Base-by-base conservation (phyloP, 2,797 vertebrate genomes). In the Argya squamiceps region DNA sequence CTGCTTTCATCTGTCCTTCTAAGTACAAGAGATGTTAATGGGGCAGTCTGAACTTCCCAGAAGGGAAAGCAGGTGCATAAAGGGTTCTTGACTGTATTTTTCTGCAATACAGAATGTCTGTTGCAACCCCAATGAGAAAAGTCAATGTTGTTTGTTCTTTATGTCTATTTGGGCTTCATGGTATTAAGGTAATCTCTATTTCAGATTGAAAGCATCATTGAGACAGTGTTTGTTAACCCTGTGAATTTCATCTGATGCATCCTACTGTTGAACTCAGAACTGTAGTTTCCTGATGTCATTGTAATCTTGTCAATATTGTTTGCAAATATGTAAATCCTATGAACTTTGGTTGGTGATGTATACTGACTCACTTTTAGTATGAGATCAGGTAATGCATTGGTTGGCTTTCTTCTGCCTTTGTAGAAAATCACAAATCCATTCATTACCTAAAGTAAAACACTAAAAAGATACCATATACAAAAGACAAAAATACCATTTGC, bases 401-500 rank as follows among this genome's bases (percentile, higher is more conserved):
- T 43, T 53, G 41, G 1, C 10, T 84, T 82, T 80, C 29, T 76
- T 69, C 30, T 73, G n/a, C 22, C 30, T 73, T 46, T 55, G 32
- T 43, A 71, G 34, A 41, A 91, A 82, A 76, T 49, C 87, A 65
- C 22, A 89, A 75, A 89, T 68, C 62, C 44, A 29, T 94, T 95
- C 73, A 94, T 94, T 85, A 97, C 82, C 65, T 82, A 81, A 96
- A 91, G 83, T 86, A 92, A 97, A 90, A 94, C 69, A 74, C 36
- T 91, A 95, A 95, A 95, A 94, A 85, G 74, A 53, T 93, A 92
- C 70, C 2, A 0, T 59, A 58, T 81, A 96, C 47, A 92, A 94
- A 81, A 96, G 87, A 75, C 29, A 63, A 96, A 97, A 96, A 97
- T 96, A 91, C 92, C 88, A 94, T 98, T 97, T 97, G 55, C 70